A percentile compares a stretch with the other conserved stretches of the same genome.
Evolutionary conservation across 2,888 invertebrate species (phyloP).

Genomic region (Therioaphis trifolii): DNA sequence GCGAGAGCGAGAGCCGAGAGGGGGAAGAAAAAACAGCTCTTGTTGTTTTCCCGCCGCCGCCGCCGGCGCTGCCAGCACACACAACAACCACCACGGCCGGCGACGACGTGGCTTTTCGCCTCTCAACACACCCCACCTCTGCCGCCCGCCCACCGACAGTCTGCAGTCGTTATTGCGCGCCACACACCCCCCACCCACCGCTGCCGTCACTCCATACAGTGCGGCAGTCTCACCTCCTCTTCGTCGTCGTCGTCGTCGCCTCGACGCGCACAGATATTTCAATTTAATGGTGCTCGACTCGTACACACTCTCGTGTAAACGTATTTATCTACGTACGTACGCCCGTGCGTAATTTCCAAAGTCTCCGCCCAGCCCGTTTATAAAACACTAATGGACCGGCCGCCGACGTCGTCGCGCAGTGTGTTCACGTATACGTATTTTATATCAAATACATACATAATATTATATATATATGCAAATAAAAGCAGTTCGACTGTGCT

Average conservation of each 20-base stretch:
- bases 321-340: background rate
- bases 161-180: constrained; percentile 6
- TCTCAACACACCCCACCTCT: background rate
- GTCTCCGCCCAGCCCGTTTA: constrained; percentile 60
- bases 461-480: too few species aligned
- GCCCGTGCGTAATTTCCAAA: constrained; percentile 12
- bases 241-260: background rate
- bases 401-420: background rate
- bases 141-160: background rate
- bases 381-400: constrained; percentile 49
- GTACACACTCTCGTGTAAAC: background rate
- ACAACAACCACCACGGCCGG: background rate
- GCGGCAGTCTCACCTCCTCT: background rate
- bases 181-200: background rate
- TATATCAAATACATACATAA: too few species aligned
- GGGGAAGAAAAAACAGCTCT: too few species aligned
- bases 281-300: constrained; percentile 58
- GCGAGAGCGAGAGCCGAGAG: too few species aligned
- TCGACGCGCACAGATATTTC: constrained; percentile 18
- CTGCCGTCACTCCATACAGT: background rate
- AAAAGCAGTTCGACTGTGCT: too few species aligned
- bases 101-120: background rate
- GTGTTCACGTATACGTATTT: background rate
- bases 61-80: background rate
- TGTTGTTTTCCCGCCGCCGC: background rate